These are phyloP conservation scores for Oncopodura yosiiana DNA, from an alignment of 1,140 invertebrate genomes.

Conservation along the genomic window DNA sequence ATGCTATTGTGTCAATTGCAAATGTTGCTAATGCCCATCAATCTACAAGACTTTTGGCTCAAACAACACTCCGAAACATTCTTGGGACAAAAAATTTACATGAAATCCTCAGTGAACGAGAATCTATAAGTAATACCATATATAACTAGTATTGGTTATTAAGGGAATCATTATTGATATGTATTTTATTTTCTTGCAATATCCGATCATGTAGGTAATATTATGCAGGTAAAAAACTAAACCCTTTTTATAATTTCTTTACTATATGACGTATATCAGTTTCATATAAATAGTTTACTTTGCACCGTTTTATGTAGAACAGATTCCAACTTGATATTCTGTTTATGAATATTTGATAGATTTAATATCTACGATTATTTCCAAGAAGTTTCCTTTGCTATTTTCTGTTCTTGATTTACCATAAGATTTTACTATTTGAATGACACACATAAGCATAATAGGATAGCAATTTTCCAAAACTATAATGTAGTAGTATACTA, in stretches of 20 bases:
- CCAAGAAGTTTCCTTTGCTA: no score
- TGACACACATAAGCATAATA: neutral
- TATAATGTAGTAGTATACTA: no score
- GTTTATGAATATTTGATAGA: no score
- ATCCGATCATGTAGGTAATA: neutral
- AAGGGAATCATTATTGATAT: neutral
- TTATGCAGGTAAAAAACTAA: neutral
- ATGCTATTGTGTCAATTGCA: conserved; percentile 90
- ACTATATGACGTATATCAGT: neutral
- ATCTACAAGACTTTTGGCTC: conserved; percentile 50
- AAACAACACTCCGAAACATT: conserved; percentile 44
- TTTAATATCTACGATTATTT: no score
- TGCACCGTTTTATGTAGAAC: neutral
- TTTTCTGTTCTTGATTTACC: no score
- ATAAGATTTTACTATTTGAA: no score
- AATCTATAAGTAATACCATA: conserved; percentile 40
- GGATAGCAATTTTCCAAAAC: neutral
- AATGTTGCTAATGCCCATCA: conserved; percentile 95
- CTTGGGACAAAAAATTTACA: conserved; percentile 43
- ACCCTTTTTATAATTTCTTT: neutral
- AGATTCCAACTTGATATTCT: no score
- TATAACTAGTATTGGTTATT: conserved; percentile 36
- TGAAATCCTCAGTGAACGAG: conserved; percentile 42
- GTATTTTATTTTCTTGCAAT: neutral
- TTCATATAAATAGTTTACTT: neutral